phyloP scores from a whole-genome alignment of 2,888 invertebrate species.

The Loripinus fragilis region DNA sequence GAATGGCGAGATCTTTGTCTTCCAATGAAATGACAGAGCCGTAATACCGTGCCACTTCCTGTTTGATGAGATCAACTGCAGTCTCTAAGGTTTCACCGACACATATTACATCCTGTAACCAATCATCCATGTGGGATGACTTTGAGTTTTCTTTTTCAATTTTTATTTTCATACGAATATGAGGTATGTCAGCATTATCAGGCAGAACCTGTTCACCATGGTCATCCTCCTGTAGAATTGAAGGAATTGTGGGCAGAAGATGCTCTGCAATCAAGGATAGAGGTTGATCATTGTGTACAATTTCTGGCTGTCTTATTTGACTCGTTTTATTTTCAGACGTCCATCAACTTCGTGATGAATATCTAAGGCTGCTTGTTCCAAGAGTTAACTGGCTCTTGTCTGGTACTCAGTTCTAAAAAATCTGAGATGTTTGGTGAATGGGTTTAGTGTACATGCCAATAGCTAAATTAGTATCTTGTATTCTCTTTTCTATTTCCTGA shows the following conservation, averaged over 20 bases:
- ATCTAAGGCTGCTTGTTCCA: neutral
- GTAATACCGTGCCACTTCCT: neutral
- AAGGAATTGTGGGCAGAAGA: too few species aligned
- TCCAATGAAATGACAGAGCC: neutral
- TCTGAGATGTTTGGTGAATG: slow-evolving; percentile 13
- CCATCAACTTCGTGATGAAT: too few species aligned
- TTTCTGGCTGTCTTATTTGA: too few species aligned
- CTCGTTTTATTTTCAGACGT: too few species aligned
- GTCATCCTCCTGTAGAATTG: too few species aligned
- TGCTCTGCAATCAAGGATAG: too few species aligned
- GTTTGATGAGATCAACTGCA: neutral
- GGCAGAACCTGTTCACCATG: too few species aligned
- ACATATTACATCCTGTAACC: slow-evolving; percentile 1
- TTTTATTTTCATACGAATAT: too few species aligned
- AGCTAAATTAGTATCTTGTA: neutral
- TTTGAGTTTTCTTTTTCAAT: neutral
- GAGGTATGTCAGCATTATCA: too few species aligned
- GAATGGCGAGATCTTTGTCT: neutral
- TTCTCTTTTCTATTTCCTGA: neutral
- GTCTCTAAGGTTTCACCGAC: neutral
- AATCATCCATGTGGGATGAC: neutral
- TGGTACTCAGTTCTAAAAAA: neutral
- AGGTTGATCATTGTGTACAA: too few species aligned
- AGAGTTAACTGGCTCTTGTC: neutral
- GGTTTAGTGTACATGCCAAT: slow-evolving; percentile 3